Evolutionary conservation across 2,113 vertebrate species (phyloP), one percentile per base, ranked within the genome.

Genomic region (Anolis sagrei): DNA sequence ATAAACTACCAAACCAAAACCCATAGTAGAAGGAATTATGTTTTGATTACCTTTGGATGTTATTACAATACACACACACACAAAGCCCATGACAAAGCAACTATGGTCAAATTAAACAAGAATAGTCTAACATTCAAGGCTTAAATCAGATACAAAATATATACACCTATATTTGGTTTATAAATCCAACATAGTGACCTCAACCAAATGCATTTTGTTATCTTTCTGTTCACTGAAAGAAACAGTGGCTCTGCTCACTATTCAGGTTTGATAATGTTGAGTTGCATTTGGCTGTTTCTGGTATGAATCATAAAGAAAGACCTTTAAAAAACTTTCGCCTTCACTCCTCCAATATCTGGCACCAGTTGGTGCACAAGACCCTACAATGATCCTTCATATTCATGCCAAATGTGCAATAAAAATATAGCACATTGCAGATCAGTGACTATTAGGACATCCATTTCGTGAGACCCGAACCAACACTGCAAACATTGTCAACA

Each of bases 81-180:
- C 48, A 2, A 49, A 70, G 44, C 21, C 7, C 39, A 51, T 69
- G 25, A n/a, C 54, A 70, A 51, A 78, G 44, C n/a, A 69, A 44
- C n/a, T 77, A 51, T 19, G 18, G 39, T 68, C 39, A 64, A 83
- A 84, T 76, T 51, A 84, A 66, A 64, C 44, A 51, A 66, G 49
- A 10, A 34, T 34, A 51, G 48, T 69, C 49, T 66, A 84, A 69
- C 66, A 69, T 77, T 48, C 29, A 62, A 66, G 13, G 39, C 19
- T 75, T 76, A 84, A 66, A 48, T n/a, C 58, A 84, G 34, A 32
- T 70, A 78, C 44, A 77, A 84, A 84, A 70, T 36, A 32, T 16
- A 70, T 54, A 23, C 51, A 51, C 36, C 25, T n/a, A 39, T 78
- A 48, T 70, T 84, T 84, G 48, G 48, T 11, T 54, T 77, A 27